phyloP scores from a whole-genome alignment of 2,888 invertebrate genomes.

The Caenorhabditis japonica region DNA sequence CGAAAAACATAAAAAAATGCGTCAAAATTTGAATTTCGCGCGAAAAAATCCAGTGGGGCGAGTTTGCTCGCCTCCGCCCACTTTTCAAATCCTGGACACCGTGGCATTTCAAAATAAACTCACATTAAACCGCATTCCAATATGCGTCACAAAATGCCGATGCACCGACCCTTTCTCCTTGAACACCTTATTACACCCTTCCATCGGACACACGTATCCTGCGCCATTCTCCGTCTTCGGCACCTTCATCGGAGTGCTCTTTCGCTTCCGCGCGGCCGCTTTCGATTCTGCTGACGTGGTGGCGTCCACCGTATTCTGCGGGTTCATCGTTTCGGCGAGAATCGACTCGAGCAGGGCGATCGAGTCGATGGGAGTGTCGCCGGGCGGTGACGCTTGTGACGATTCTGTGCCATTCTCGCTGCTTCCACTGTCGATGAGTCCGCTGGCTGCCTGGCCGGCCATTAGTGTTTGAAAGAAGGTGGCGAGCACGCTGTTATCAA shows the following conservation, averaged over 20 bases:
- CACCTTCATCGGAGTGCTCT: constrained; percentile 46
- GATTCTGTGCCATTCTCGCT: constrained; percentile 10
- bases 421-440: neutral
- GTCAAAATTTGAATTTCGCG: too few species aligned
- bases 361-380: constrained; percentile 1
- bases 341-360: constrained; percentile 29
- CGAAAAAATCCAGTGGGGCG: too few species aligned
- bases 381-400: constrained; percentile 26
- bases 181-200: constrained; percentile 52
- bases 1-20: too few species aligned
- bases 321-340: constrained; percentile 21
- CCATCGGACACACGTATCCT: constrained; percentile 52
- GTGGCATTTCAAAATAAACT: constrained; percentile 4
- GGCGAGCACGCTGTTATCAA: constrained; percentile 1
- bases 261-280: constrained; percentile 24
- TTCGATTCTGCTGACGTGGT: constrained; percentile 3
- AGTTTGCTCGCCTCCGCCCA: too few species aligned
- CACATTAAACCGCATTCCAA: constrained; percentile 53
- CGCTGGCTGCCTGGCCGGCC: neutral
- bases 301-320: constrained; percentile 18
- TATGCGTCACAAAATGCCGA: constrained; percentile 50
- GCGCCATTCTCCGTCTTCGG: constrained; percentile 44
- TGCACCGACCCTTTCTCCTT: constrained; percentile 55
- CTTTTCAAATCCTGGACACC: too few species aligned
- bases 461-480: constrained; percentile 14